These are phyloP conservation scores for Otis tarda DNA, from an alignment of 2,113 vertebrate species.

Conservation along the genomic window DNA sequence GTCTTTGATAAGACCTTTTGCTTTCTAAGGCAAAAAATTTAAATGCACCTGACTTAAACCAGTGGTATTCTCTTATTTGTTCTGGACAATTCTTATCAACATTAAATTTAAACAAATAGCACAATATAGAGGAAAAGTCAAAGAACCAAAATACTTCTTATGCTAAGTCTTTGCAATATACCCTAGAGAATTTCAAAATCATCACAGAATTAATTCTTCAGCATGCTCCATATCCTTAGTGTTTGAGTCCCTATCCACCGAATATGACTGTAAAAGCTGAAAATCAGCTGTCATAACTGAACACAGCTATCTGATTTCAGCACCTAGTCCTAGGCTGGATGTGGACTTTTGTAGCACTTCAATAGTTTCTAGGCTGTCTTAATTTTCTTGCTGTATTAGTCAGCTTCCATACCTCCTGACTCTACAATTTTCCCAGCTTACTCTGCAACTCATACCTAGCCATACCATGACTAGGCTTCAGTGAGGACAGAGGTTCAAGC, in stretches of 20 bases:
- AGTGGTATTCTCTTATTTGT: not conserved
- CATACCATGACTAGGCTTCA: rapidly evolving
- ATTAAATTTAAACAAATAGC: not conserved
- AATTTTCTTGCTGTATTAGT: not conserved
- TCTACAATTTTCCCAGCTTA: not conserved
- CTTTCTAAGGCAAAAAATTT: not conserved
- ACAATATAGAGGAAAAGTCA: not conserved
- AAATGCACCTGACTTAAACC: not conserved
- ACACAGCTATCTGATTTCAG: not conserved
- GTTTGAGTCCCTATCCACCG: not conserved
- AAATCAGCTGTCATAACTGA: not conserved
- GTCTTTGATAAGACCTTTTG: not conserved
- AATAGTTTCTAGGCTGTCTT: not conserved
- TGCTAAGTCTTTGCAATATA: not conserved
- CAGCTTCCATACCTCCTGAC: not conserved
- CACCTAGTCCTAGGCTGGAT: not conserved
- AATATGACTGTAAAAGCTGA: not conserved
- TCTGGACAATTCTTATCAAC: not conserved
- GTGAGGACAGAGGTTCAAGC: rapidly evolving
- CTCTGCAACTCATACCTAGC: not conserved
- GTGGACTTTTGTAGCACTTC: not conserved
- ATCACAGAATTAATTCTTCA: not conserved
- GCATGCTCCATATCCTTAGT: not conserved
- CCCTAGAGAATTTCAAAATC: not conserved
- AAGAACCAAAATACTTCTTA: not conserved